phyloP scores from a whole-genome alignment of 2,888 invertebrate genomes.

The Spicauda simplicius region DNA sequence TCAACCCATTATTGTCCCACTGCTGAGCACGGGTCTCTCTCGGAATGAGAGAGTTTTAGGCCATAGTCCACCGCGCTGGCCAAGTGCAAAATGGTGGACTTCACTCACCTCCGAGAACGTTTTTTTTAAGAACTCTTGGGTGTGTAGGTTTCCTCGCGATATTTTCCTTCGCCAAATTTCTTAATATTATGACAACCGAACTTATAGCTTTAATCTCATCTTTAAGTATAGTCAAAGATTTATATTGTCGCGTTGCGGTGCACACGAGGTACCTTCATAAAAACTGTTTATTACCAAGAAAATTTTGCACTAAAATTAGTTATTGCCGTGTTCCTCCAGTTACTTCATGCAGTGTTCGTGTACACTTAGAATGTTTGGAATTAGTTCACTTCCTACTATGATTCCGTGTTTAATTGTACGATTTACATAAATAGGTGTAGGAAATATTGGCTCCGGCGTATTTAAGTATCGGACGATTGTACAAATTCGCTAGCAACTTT shows the following conservation, averaged over 20 bases:
- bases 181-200: too few species aligned
- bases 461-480: too few species aligned
- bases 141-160: too few species aligned
- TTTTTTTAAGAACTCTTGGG: too few species aligned
- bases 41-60: too few species aligned
- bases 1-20: too few species aligned
- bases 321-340: slow-evolving; percentile 14
- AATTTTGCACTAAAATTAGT: slow-evolving; percentile 26
- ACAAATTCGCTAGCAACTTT: too few species aligned
- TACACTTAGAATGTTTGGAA: slow-evolving; percentile 8
- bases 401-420: not conserved
- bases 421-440: not conserved
- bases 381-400: slow-evolving; percentile 14
- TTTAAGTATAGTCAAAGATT: not conserved
- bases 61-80: too few species aligned
- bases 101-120: too few species aligned
- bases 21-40: too few species aligned
- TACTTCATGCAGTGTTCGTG: slow-evolving; percentile 18
- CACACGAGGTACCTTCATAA: slow-evolving; percentile 16
- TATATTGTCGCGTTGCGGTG: slow-evolving; percentile 28
- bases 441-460: not conserved
- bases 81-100: too few species aligned
- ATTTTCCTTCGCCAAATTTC: too few species aligned
- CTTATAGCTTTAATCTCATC: not conserved
- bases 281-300: slow-evolving; percentile 12